phyloP scores from a whole-genome alignment of 2,888 invertebrate genomes.

The Cantharis rustica region DNA sequence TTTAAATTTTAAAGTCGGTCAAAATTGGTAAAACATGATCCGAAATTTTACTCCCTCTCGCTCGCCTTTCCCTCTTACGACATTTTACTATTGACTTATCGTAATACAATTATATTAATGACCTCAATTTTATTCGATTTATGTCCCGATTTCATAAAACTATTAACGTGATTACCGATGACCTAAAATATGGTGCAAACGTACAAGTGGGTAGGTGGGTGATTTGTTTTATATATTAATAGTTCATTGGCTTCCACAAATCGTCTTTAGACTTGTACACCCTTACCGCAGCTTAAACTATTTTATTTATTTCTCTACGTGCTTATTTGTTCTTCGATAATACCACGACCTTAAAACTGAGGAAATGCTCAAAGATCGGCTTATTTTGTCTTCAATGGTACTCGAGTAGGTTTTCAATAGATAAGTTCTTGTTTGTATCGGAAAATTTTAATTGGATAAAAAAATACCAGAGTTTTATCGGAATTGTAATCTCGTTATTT shows the following conservation, averaged over 20 bases:
- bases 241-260: background rate
- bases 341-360: background rate
- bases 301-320: no score
- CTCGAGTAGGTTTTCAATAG: background rate
- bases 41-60: background rate
- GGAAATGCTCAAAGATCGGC: background rate
- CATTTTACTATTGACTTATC: background rate
- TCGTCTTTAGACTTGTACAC: background rate
- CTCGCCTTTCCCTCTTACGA: background rate
- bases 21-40: background rate
- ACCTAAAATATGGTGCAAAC: background rate
- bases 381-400: background rate
- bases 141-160: background rate
- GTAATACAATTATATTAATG: background rate
- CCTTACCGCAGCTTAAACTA: background rate
- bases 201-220: background rate
- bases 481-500: background rate
- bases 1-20: background rate
- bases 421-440: background rate
- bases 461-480: background rate
- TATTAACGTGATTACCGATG: background rate
- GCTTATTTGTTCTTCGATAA: background rate
- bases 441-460: background rate
- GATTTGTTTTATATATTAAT: background rate
- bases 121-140: background rate